Evolutionary conservation across 2,113 vertebrate genomes (phyloP).

Genomic region (Apaloderma vittatum): DNA sequence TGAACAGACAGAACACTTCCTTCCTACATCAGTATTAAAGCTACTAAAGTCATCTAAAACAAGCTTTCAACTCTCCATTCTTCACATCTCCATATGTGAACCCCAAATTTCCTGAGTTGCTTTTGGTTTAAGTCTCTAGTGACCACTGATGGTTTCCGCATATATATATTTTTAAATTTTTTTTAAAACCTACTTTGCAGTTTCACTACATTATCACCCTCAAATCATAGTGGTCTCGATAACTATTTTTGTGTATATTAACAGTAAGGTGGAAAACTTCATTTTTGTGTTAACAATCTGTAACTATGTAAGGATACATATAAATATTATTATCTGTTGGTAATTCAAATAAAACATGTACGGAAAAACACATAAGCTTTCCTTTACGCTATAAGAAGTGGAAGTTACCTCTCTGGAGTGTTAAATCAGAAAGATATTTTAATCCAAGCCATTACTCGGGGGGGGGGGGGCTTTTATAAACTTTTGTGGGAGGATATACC

Average conservation of each 20-base stretch:
- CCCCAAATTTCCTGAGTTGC: background rate
- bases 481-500: background rate
- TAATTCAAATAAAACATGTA: background rate
- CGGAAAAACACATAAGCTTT: background rate
- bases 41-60: background rate
- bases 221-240: background rate
- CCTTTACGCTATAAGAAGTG: background rate
- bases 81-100: background rate
- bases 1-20: background rate
- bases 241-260: background rate
- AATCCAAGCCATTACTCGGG: background rate
- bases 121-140: background rate
- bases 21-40: background rate
- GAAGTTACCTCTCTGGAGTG: background rate
- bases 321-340: background rate
- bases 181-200: background rate
- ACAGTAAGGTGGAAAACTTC: background rate
- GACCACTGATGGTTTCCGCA: background rate
- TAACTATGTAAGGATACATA: background rate
- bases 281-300: slow-evolving; percentile 4
- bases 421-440: background rate
- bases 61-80: background rate
- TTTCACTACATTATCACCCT: background rate
- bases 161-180: background rate
- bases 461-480: background rate